Evolutionary conservation across 2,888 invertebrate species (phyloP), one percentile per base, ranked within the genome.

Genomic region (Galerucella nymphaeae): DNA sequence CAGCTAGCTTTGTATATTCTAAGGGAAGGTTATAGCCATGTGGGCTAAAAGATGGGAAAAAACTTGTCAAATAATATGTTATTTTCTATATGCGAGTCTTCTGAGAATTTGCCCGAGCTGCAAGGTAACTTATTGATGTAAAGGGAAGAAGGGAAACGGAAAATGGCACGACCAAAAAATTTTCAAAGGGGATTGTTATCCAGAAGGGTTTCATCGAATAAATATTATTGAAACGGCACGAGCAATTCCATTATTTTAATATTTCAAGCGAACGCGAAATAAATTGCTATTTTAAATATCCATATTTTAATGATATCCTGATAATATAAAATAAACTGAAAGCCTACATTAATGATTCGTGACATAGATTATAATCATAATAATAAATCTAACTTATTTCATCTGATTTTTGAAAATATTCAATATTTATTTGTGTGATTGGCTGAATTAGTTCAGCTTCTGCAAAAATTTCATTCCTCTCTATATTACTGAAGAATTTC

Each of bases 1-100:
- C 92, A 14, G 95, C 94, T 80, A 95, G 87, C 85, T 93, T 94
- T 2, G 94, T 94, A 83, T 95, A 96, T 83, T 96, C 96, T 82
- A 93, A 87, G 0, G 96, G 96, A 45, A 96, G 87, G 82, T 94
- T 94, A 85, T 92, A 96, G 59, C 94, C 93, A 66, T 91, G 88
- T 3, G 96, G 96, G 82, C 94, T 94, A 87, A 76, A 85, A 84
- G 30, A n/a, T 8, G 48, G 18, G 41, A 53, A 55, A 10, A 55
- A 8, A 38, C 30, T 38, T 9, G 9, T 8, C 8, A 38, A 38
- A 38, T 38, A 38, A 38, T 9, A 1, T 30, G n/a, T n/a, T n/a
- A n/a, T n/a, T n/a, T n/a, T n/a, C n/a, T n/a, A n/a, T n/a, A n/a
- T n/a, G n/a, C n/a, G n/a, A n/a, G n/a, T n/a, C n/a, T n/a, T n/a